Percentiles rank a stretch among this genome's conserved stretches.
Evolutionary conservation across 2,797 vertebrate species (phyloP).

Genomic region (Acridotheres tristis): DNA sequence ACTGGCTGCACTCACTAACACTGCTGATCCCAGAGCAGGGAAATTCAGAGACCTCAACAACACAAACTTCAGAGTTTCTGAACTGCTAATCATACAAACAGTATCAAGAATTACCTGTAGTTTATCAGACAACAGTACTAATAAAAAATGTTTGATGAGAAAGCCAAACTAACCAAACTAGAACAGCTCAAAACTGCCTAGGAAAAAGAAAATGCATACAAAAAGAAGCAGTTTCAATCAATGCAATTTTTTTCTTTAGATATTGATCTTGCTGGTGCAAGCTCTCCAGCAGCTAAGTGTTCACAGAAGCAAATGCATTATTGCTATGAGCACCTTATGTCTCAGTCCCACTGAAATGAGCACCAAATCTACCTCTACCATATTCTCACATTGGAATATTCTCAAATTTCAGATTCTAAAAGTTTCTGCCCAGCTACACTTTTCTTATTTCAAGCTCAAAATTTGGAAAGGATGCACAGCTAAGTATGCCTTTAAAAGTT

Average conservation of each 20-base stretch:
- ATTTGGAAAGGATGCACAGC: background rate
- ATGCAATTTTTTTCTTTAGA: background rate
- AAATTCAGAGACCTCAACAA: background rate
- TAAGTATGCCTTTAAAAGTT: background rate
- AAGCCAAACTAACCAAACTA: background rate
- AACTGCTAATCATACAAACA: background rate
- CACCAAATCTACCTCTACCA: background rate
- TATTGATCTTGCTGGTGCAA: background rate
- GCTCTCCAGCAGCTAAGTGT: background rate
- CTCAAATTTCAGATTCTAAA: background rate
- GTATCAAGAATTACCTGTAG: background rate
- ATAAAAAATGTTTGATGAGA: background rate
- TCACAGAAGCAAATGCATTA: background rate
- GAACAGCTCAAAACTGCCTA: background rate
- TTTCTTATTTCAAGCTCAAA: background rate
- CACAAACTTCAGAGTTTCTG: background rate
- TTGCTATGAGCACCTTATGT: background rate
- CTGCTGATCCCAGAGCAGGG: background rate
- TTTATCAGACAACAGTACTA: background rate
- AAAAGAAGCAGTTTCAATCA: background rate
- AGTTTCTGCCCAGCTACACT: background rate
- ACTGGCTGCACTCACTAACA: background rate
- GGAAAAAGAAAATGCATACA: background rate
- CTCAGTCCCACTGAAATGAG: background rate
- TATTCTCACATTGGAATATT: background rate